Percentiles rank a stretch among this genome's conserved stretches.
phyloP scores from a whole-genome alignment of 2,888 invertebrate genomes.

The Stenoptilia bipunctidactyla region DNA sequence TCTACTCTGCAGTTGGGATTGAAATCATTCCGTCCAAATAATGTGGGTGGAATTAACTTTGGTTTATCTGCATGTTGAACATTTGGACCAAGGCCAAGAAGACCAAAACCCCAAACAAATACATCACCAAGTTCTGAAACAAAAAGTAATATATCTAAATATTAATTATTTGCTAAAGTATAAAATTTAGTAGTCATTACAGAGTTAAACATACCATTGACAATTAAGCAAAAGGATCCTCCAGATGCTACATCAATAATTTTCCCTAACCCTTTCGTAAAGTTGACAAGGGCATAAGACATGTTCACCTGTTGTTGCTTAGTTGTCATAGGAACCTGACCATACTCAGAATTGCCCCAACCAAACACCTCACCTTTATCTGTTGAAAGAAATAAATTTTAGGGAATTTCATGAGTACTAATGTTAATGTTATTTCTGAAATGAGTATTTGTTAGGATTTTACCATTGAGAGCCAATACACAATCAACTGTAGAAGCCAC shows the following conservation, averaged over 20 bases:
- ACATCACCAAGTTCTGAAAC: slow-evolving; percentile 82
- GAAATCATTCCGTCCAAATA: slow-evolving; percentile 91
- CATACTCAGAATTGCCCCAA: slow-evolving; percentile 97
- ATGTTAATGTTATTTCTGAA: not conserved
- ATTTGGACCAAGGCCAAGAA: slow-evolving; percentile 89
- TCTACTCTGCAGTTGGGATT: slow-evolving; percentile 77
- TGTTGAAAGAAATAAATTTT: too few species aligned
- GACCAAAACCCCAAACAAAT: slow-evolving; percentile 94
- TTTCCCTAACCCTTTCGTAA: slow-evolving; percentile 78
- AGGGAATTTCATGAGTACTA: not conserved
- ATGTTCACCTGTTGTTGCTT: slow-evolving; percentile 78
- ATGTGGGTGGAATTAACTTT: slow-evolving; percentile 78
- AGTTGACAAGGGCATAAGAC: slow-evolving; percentile 73
- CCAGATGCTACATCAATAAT: slow-evolving; percentile 86
- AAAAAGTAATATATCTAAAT: too few species aligned
- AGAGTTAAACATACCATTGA: slow-evolving; percentile 77
- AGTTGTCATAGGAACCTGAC: slow-evolving; percentile 76
- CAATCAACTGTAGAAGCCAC: slow-evolving; percentile 87
- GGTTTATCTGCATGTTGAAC: slow-evolving; percentile 77
- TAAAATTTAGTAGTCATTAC: not conserved
- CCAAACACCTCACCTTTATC: slow-evolving; percentile 94
- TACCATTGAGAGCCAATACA: slow-evolving; percentile 89
- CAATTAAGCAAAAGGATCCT: slow-evolving; percentile 86
- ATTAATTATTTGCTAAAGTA: too few species aligned
- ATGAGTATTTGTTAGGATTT: slow-evolving; percentile 10